phyloP scores from a whole-genome alignment of 30 jellyfish, hydroid and myxozoan species.

The Pelagia noctiluca region DNA sequence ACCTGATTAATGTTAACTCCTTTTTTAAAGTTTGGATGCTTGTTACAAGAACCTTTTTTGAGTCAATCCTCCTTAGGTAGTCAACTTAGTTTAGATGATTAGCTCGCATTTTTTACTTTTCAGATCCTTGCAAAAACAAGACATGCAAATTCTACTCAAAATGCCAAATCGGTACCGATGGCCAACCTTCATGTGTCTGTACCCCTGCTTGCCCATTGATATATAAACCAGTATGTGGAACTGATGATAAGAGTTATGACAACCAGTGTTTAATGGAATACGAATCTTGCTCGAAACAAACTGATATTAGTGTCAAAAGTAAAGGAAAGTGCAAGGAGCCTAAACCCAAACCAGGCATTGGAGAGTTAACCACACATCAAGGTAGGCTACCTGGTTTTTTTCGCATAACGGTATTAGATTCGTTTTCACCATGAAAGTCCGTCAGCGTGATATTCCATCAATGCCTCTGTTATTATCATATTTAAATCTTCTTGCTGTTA shows the following conservation, averaged over 20 bases:
- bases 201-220: constrained; percentile 42
- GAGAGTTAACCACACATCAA: background rate
- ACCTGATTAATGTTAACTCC: too few relatives aligned
- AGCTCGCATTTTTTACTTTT: background rate
- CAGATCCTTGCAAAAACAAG: constrained; percentile 28
- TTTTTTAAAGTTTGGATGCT: too few relatives aligned
- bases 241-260: constrained; percentile 43
- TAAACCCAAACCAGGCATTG: background rate
- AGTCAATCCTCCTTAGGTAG: too few relatives aligned
- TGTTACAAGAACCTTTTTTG: too few relatives aligned
- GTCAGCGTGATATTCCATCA: too few relatives aligned
- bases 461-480: too few relatives aligned
- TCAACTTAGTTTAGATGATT: too few relatives aligned
- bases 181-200: constrained; percentile 36
- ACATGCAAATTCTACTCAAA: constrained; percentile 17
- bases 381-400: background rate
- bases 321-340: constrained; percentile 21
- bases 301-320: background rate
- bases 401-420: too few relatives aligned
- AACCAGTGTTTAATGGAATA: constrained; percentile 40
- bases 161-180: constrained; percentile 11
- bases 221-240: constrained; percentile 63
- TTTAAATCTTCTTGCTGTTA: too few relatives aligned
- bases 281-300: constrained; percentile 25
- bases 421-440: too few relatives aligned